phyloP scores from a whole-genome alignment of 2,797 vertebrate species.

The Cyclopterus lumpus region DNA sequence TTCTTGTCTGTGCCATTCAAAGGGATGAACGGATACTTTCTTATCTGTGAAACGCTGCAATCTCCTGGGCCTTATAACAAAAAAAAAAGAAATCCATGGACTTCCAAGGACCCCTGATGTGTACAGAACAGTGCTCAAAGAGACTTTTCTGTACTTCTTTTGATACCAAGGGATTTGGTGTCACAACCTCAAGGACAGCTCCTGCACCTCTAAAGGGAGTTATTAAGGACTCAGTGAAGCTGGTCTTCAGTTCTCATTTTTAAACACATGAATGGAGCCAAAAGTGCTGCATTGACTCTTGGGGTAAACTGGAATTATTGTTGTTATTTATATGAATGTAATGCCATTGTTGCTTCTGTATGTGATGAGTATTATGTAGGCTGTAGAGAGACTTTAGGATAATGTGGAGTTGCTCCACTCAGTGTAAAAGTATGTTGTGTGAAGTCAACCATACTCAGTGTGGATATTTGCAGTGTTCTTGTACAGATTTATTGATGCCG shows the following conservation, averaged over 20 bases:
- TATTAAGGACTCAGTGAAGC: conserved; percentile 75
- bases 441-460: conserved; percentile 36
- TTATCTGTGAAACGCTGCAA: conserved; percentile 55
- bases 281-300: conserved; percentile 52
- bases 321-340: conserved; percentile 81
- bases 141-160: conserved; percentile 19
- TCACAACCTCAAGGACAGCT: conserved; percentile 58
- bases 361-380: conserved; percentile 62
- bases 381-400: conserved; percentile 44
- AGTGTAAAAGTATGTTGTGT: conserved; percentile 52
- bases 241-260: conserved; percentile 79
- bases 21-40: conserved; percentile 52
- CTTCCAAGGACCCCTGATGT: conserved; percentile 58
- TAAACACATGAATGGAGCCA: conserved; percentile 32
- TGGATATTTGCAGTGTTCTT: conserved; percentile 60
- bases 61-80: conserved; percentile 61
- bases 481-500: conserved; percentile 44
- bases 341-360: conserved; percentile 62
- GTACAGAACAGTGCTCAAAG: conserved; percentile 38
- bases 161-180: conserved; percentile 54
- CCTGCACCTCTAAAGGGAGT: conserved; percentile 68
- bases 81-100: conserved; percentile 40
- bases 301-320: conserved; percentile 35
- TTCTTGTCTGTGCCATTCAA: conserved; percentile 47
- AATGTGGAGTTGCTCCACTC: conserved; percentile 31